Conservation (phyloP, 2,797 vertebrate genomes). For the Apodemus agrarius region DNA sequence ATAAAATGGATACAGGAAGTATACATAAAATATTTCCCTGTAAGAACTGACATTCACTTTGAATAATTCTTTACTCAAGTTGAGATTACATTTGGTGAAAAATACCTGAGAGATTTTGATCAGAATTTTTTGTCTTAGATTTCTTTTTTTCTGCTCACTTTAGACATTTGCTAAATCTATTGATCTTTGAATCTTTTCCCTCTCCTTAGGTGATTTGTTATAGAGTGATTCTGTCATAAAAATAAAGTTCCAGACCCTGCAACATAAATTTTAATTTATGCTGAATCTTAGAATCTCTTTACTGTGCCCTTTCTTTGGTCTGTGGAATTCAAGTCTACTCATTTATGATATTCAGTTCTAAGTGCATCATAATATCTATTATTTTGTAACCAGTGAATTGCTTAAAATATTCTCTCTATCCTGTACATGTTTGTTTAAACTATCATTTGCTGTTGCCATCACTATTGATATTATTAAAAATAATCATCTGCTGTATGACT, state of each 20-base stretch:
- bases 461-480: neutral
- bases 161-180: neutral
- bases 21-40: neutral
- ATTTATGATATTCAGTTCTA: neutral
- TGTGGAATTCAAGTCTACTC: neutral
- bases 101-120: neutral
- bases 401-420: neutral
- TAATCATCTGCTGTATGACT: neutral
- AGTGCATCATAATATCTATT: neutral
- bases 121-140: conserved; percentile 32
- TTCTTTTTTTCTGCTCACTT: neutral
- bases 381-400: neutral
- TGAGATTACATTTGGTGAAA: neutral
- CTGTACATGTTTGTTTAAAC: neutral
- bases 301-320: neutral
- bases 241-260: neutral
- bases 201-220: neutral
- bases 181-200: neutral
- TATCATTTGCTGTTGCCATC: neutral
- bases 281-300: neutral
- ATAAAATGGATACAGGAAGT: neutral
- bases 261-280: neutral
- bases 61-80: neutral
- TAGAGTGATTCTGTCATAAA: neutral
- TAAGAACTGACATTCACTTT: neutral